phyloP scores from a whole-genome alignment of 2,113 vertebrate genomes.

The Paradoxurus hermaphroditus region DNA sequence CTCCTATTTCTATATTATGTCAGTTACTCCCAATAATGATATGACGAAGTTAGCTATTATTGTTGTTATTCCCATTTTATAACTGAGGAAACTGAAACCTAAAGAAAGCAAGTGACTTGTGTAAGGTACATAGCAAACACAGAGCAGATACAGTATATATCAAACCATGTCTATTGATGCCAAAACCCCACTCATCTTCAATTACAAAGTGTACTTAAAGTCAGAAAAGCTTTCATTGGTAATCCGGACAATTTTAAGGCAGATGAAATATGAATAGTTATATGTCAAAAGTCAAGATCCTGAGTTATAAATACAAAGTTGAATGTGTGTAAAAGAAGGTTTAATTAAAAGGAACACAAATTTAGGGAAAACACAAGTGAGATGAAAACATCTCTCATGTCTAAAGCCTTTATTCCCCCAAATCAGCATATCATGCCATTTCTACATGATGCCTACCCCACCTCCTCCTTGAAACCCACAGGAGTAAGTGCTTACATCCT shows the following conservation, averaged over 20 bases:
- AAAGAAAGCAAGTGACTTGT: background rate
- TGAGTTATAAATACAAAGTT: background rate
- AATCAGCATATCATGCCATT: background rate
- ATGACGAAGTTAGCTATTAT: background rate
- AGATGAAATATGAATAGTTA: background rate
- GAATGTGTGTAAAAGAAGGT: background rate
- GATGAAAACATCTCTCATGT: background rate
- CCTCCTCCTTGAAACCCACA: background rate
- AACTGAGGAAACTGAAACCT: background rate
- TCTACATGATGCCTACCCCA: background rate
- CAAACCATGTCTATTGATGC: background rate
- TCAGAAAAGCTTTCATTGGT: background rate
- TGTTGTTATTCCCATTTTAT: background rate
- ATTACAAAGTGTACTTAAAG: background rate
- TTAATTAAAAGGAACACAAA: background rate
- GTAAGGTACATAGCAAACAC: background rate
- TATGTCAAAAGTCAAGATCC: background rate
- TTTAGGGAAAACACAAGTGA: background rate
- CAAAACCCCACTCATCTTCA: background rate
- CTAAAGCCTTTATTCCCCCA: background rate
- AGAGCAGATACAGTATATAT: background rate
- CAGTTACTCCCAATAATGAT: background rate
- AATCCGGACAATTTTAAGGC: background rate
- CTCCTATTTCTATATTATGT: background rate
- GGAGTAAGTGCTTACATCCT: background rate